A percentile compares a stretch with the other conserved stretches of the same genome.
Evolutionary conservation across 2,797 vertebrate species (phyloP).

Genomic region (Tragopan temminckii): DNA sequence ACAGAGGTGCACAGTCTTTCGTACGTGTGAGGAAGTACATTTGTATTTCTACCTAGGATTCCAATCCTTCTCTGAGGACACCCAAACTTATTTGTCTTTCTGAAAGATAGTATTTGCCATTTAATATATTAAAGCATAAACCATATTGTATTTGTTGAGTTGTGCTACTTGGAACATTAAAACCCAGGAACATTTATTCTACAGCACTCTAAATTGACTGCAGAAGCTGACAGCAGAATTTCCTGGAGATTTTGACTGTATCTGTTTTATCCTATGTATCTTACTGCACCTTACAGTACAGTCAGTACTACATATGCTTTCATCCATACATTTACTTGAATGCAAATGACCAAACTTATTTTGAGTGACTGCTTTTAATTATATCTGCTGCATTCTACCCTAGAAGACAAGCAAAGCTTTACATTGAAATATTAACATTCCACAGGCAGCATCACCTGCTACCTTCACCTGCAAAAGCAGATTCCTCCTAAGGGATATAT

Average conservation of each 20-base stretch:
- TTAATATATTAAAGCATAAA: not conserved
- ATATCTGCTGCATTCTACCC: not conserved
- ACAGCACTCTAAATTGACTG: not conserved
- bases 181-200: not conserved
- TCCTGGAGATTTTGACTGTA: slow-evolving; percentile 11
- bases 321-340: not conserved
- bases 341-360: not conserved
- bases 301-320: not conserved
- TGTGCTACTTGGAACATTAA: not conserved
- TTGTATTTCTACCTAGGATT: not conserved
- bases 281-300: not conserved
- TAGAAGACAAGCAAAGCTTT: not conserved
- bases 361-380: not conserved
- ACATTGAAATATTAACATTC: not conserved
- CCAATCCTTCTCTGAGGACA: not conserved
- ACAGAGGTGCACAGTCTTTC: not conserved
- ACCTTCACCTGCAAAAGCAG: not conserved
- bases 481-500: not conserved
- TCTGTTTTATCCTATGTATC: not conserved
- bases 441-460: not conserved
- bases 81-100: not conserved
- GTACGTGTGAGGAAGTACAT: not conserved
- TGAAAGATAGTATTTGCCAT: not conserved
- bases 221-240: not conserved
- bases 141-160: not conserved